phyloP scores from a whole-genome alignment of 2,888 invertebrate genomes.

The Mimumesa dahlbomi region DNA sequence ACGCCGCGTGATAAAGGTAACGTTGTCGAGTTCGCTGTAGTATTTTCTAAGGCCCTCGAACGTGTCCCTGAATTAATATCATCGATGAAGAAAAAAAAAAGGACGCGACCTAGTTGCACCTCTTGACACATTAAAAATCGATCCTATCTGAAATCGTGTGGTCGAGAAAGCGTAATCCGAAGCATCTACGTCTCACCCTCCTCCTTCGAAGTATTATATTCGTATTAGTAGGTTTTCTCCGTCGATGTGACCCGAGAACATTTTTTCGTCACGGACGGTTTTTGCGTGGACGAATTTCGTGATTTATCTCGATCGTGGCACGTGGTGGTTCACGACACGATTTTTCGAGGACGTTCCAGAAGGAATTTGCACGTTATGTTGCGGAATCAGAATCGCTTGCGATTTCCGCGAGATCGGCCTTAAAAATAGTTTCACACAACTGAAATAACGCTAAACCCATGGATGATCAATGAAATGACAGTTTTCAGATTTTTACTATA shows the following conservation, averaged over 20 bases:
- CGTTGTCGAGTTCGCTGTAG: background rate
- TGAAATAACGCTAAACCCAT: too few relatives aligned
- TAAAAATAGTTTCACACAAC: too few relatives aligned
- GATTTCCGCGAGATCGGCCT: background rate
- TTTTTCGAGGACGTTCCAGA: background rate
- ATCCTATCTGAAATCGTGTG: slow-evolving; percentile 10
- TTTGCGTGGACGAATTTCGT: slow-evolving; percentile 23
- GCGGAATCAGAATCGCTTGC: background rate
- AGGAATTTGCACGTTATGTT: slow-evolving; percentile 20
- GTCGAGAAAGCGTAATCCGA: slow-evolving; percentile 12
- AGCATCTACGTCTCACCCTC: slow-evolving; percentile 15
- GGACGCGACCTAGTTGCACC: slow-evolving; percentile 5
- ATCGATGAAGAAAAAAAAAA: background rate
- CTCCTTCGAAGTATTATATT: too few relatives aligned
- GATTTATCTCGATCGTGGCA: slow-evolving; percentile 41
- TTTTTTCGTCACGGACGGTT: slow-evolving; percentile 37
- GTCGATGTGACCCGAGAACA: slow-evolving; percentile 17
- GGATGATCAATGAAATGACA: too few relatives aligned
- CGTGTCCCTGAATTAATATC: slow-evolving; percentile 4
- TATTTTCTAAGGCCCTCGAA: background rate
- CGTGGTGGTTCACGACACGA: slow-evolving; percentile 9
- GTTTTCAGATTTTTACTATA: too few relatives aligned
- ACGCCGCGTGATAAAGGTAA: background rate
- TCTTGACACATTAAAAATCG: slow-evolving; percentile 3
- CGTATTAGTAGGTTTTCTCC: too few relatives aligned